phyloP scores from a whole-genome alignment of 30 jellyfish, hydroid and myxozoan species.

The Rhopilema esculentum region DNA sequence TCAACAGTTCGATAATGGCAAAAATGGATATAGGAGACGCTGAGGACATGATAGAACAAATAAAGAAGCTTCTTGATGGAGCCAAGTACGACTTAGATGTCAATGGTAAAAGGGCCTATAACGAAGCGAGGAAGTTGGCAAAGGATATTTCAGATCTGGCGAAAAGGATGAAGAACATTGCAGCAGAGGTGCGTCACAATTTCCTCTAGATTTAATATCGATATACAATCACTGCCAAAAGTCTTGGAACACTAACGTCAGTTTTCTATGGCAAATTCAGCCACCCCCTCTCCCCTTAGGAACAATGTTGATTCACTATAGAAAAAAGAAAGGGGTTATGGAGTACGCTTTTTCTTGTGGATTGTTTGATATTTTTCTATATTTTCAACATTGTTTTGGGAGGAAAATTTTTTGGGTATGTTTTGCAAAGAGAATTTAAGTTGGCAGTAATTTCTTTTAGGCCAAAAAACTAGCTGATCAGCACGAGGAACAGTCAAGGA shows the following conservation, averaged over 20 bases:
- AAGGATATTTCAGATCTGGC: slow-evolving; percentile 81
- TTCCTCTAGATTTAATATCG: no score
- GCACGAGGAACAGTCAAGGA: slow-evolving; percentile 79
- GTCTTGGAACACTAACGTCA: no score
- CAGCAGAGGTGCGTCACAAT: slow-evolving; percentile 99
- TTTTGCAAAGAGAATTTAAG: no score
- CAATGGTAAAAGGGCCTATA: slow-evolving; percentile 56
- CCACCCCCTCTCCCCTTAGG: no score
- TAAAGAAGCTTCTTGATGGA: slow-evolving; percentile 62
- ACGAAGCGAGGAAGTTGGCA: slow-evolving; percentile 62
- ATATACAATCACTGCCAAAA: no score
- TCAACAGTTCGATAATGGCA: slow-evolving; percentile 67
- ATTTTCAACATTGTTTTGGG: no score
- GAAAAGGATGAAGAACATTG: slow-evolving; percentile 84
- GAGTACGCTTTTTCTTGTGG: no score
- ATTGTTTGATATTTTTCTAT: no score
- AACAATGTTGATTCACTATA: no score
- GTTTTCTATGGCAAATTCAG: no score
- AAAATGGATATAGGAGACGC: slow-evolving; percentile 66
- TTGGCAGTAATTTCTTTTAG: slow-evolving; percentile 33
- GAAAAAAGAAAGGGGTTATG: no score
- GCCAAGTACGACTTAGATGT: slow-evolving; percentile 62
- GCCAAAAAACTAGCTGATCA: slow-evolving; percentile 92
- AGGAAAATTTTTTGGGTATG: no score
- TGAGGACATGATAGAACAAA: slow-evolving; percentile 84